Evolutionary conservation across 2,113 vertebrate genomes (phyloP).

Genomic region (Lathamus discolor): DNA sequence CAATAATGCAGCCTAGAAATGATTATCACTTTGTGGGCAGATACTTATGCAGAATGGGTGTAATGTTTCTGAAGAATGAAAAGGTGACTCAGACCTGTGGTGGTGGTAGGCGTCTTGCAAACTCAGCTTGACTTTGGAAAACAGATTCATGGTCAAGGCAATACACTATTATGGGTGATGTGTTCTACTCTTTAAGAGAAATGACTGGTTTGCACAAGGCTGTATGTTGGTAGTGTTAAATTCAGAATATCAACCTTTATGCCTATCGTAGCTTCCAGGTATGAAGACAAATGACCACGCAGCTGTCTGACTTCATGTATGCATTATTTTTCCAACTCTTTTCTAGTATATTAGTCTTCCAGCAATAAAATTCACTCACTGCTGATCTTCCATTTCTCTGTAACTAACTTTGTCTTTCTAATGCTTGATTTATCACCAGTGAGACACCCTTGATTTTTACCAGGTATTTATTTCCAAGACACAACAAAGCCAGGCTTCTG

Average conservation of each 20-base stretch:
- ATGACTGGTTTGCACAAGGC: not conserved
- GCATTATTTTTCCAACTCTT: not conserved
- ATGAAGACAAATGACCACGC: not conserved
- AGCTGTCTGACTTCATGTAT: not conserved
- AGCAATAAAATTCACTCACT: not conserved
- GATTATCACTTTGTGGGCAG: not conserved
- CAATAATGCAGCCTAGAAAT: not conserved
- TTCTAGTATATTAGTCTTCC: not conserved
- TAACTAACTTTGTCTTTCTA: not conserved
- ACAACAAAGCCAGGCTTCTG: not conserved
- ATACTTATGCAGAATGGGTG: not conserved
- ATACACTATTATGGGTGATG: not conserved
- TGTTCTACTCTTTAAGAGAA: not conserved
- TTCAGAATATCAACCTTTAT: not conserved
- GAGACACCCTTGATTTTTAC: not conserved
- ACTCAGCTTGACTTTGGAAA: not conserved
- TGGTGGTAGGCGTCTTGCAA: not conserved
- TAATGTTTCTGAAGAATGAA: not conserved
- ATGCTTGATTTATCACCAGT: not conserved
- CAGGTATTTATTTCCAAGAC: not conserved
- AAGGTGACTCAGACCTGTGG: not conserved
- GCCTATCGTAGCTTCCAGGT: not conserved
- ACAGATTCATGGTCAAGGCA: not conserved
- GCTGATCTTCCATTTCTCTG: not conserved
- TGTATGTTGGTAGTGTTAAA: not conserved